Evolutionary conservation across 2,888 invertebrate species (phyloP).

Genomic region (Heliothis peltigera): DNA sequence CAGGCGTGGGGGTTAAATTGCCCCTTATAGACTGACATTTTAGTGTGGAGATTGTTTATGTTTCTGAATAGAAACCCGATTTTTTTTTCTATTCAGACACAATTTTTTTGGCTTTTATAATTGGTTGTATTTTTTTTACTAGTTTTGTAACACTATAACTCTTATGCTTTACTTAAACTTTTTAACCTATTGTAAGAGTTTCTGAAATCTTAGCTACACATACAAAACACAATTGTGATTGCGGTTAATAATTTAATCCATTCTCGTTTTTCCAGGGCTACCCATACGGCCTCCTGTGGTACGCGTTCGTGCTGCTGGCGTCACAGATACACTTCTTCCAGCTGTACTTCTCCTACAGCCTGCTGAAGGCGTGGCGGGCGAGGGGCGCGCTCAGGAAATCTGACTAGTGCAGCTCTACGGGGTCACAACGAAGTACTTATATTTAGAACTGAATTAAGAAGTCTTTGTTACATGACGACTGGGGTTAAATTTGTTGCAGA

Average conservation of each 20-base stretch:
- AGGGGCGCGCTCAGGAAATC: conserved; percentile 92
- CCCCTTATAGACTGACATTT: too few relatives aligned
- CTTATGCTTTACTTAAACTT: too few relatives aligned
- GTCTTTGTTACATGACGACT: conserved; percentile 21
- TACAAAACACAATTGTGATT: too few relatives aligned
- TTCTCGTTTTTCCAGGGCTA: conserved; percentile 91
- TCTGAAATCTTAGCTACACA: too few relatives aligned
- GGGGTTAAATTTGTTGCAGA: conserved; percentile 21
- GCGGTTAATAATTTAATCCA: background rate
- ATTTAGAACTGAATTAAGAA: conserved; percentile 40
- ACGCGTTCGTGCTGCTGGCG: conserved; percentile 95
- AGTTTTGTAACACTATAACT: too few relatives aligned
- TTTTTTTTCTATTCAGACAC: too few relatives aligned
- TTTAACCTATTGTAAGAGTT: too few relatives aligned
- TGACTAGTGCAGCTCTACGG: conserved; percentile 85
- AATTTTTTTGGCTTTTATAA: too few relatives aligned
- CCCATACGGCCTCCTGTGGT: conserved; percentile 98
- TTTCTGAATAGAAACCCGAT: too few relatives aligned
- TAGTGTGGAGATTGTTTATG: too few relatives aligned
- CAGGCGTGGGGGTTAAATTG: too few relatives aligned
- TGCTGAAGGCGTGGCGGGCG: conserved; percentile 95
- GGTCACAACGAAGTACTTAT: conserved; percentile 32
- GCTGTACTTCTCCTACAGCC: conserved; percentile 94
- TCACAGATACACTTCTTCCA: conserved; percentile 97
- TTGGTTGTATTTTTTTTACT: too few relatives aligned